Conservation (phyloP, 2,113 vertebrate species). For the Passer montanus region DNA sequence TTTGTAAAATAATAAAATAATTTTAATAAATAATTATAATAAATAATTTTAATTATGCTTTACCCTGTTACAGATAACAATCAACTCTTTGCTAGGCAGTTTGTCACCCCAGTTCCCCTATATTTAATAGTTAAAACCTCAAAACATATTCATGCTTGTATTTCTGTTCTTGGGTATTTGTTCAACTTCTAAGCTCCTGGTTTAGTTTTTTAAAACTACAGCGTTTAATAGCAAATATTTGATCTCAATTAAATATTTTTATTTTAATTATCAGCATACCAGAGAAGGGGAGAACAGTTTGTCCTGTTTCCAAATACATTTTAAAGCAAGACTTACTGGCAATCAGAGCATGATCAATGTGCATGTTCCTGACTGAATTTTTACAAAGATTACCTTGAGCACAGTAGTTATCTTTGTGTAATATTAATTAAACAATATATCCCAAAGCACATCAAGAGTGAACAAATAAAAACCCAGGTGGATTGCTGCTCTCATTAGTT, state of each 20-base stretch:
- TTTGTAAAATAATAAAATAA: too few relatives aligned
- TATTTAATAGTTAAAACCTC: not conserved
- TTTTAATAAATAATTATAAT: too few relatives aligned
- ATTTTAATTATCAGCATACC: not conserved
- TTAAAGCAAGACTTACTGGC: not conserved
- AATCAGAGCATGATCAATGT: not conserved
- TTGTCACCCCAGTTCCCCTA: not conserved
- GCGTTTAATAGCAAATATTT: not conserved
- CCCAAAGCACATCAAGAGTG: not conserved
- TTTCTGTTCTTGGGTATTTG: not conserved
- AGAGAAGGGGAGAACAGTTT: not conserved
- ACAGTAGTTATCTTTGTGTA: not conserved
- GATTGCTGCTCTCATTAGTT: not conserved
- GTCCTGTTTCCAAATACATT: accelerated
- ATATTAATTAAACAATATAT: not conserved
- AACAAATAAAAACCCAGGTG: not conserved
- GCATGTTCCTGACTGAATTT: not conserved
- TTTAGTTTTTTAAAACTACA: not conserved
- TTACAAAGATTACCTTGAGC: not conserved
- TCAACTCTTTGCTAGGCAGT: not conserved
- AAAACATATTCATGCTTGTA: not conserved
- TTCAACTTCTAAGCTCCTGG: not conserved
- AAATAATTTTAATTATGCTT: not conserved
- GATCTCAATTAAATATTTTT: not conserved
- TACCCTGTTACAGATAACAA: not conserved